phyloP scores from a whole-genome alignment of 2,888 invertebrate species.

The Aplocera efformata region DNA sequence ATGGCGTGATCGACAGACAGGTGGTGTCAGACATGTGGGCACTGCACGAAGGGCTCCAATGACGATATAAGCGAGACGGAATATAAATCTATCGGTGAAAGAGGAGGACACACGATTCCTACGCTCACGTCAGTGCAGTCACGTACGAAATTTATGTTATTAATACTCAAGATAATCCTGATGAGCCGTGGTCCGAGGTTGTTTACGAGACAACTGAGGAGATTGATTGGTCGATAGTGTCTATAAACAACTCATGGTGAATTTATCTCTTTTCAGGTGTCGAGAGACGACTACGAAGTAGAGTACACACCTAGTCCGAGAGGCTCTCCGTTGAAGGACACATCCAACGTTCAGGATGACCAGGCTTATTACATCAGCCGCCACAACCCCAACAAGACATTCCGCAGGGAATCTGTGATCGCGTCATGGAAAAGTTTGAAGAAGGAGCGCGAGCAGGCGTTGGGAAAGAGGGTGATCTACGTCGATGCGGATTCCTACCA shows the following conservation, averaged over 20 bases:
- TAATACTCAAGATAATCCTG: constrained; percentile 54
- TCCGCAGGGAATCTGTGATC: constrained; percentile 73
- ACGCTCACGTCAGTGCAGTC: constrained; percentile 28
- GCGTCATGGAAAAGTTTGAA: constrained; percentile 76
- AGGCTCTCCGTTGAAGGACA: constrained; percentile 71
- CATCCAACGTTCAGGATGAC: constrained; percentile 70
- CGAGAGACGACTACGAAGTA: constrained; percentile 70
- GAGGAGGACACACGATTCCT: constrained; percentile 49
- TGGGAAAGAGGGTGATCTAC: constrained; percentile 68
- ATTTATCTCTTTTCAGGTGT: constrained; percentile 63
- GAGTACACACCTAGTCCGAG: constrained; percentile 69
- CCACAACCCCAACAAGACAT: constrained; percentile 75
- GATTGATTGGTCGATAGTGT: constrained; percentile 21
- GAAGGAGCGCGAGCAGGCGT: constrained; percentile 70
- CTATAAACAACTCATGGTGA: constrained; percentile 28
- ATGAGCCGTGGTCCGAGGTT: constrained; percentile 33
- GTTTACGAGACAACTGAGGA: constrained; percentile 35
- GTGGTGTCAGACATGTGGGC: constrained; percentile 65
- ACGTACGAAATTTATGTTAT: constrained; percentile 53
- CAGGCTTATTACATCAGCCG: constrained; percentile 67
- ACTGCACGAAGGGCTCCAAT: constrained; percentile 59
- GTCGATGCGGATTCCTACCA: constrained; percentile 68
- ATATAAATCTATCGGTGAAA: constrained; percentile 39
- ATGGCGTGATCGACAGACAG: constrained; percentile 52
- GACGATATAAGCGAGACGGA: constrained; percentile 48